phyloP scores from a whole-genome alignment of 2,113 vertebrate genomes.

The Hemibates koningsi region DNA sequence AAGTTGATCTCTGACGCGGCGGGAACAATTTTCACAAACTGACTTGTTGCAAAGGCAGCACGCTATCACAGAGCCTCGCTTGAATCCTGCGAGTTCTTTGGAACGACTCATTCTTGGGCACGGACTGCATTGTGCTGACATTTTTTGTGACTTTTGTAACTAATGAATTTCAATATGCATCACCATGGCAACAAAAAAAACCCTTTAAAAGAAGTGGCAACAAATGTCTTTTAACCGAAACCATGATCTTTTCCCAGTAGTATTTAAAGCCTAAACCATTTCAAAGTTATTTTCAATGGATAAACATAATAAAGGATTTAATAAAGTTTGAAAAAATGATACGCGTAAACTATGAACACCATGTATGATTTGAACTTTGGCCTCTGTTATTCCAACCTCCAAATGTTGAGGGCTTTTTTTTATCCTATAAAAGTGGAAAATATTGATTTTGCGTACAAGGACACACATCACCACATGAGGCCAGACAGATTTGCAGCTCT shows the following conservation, averaged over 20 bases:
- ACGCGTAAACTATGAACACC: neutral
- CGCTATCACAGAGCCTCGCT: neutral
- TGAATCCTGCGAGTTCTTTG: neutral
- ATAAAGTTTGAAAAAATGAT: neutral
- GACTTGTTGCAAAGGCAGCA: neutral
- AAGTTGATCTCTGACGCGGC: rapidly evolving
- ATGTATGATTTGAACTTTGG: neutral
- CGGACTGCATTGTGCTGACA: rapidly evolving
- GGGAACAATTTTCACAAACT: neutral
- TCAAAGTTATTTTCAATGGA: neutral
- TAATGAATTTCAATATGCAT: neutral
- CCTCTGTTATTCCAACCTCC: neutral
- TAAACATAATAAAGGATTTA: neutral
- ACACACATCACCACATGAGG: neutral
- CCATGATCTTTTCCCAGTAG: neutral
- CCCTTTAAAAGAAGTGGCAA: neutral
- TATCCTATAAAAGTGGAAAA: neutral
- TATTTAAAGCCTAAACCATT: neutral
- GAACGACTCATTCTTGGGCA: neutral
- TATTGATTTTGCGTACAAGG: neutral
- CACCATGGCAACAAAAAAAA: neutral
- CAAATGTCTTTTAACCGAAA: neutral
- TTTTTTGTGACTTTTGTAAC: neutral
- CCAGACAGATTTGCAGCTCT: neutral
- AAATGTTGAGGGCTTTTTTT: neutral